Evolutionary conservation across 2,113 vertebrate genomes (phyloP), one percentile per base, ranked within the genome.

Genomic region (Cavia porcellus): DNA sequence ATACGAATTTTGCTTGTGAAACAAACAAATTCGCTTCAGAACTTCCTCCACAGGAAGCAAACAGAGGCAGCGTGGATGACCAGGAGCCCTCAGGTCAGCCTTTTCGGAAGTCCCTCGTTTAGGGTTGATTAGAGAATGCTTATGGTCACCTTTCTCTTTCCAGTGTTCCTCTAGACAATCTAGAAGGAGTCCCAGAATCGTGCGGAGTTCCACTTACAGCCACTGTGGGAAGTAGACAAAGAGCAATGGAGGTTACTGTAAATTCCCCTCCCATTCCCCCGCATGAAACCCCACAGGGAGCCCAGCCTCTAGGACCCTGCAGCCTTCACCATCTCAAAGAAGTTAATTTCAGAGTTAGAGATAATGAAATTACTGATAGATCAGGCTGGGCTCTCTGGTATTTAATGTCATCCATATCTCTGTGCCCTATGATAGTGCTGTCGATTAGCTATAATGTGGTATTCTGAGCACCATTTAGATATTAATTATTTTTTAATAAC

Each of bases 401-500:
- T 95, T 97, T 97, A 95, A 91, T 85, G 77, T 92, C 4, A 0
- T 90, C 86, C 84, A 38, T 57, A 81, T 96, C 89, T 94, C 74
- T 75, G 45, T 85, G 82, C 74, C 72, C 82, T 75, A 47, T 55
- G 38, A 84, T 66, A 32, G 42, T 95, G 72, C 66, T 89, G 86
- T 80, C 28, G 28, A 82, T 97, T 97, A 97, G 24, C 66, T 92
- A 25, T 88, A 95, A 96, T 96, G 74, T 72, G 79, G 85, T 96
- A 77, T 98, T 97, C 92, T 96, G 89, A 96, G 85, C 93, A 92
- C 94, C n/a, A 92, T 96, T 98, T 93, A 95, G 95, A 93, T 97
- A 95, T 92, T 94, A 97, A 97, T 97, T 98, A 85, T 96, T 97
- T 97, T 98, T 96, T 92, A 97, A 97, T 97, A 95, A 95, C 86